These are phyloP conservation scores for Rhagium mordax DNA, from an alignment of 2,888 invertebrate species.

Conservation along the genomic window DNA sequence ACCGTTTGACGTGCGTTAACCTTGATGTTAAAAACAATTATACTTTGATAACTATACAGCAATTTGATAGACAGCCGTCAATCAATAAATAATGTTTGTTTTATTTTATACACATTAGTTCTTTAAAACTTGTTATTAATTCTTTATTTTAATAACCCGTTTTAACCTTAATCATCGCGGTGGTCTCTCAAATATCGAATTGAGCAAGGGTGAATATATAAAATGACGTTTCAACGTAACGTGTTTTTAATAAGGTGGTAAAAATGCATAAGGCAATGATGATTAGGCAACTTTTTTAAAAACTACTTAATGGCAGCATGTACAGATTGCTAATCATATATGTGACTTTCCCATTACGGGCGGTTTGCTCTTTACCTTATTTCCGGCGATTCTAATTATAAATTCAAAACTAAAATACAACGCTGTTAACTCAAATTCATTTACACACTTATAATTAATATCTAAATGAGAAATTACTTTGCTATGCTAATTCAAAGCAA, in stretches of 20 bases:
- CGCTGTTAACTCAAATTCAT: conserved; percentile 62
- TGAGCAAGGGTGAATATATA: neutral
- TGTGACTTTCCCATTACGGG: conserved; percentile 60
- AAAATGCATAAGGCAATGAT: conserved; percentile 63
- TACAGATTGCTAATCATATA: conserved; percentile 63
- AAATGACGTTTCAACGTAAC: conserved; percentile 4
- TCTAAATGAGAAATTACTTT: conserved; percentile 55
- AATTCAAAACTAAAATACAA: conserved; percentile 54
- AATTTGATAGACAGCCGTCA: conserved; percentile 26
- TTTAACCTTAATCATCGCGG: neutral
- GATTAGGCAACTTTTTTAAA: conserved; percentile 61
- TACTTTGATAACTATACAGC: conserved; percentile 16
- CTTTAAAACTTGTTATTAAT: neutral
- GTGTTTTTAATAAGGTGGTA: conserved; percentile 57
- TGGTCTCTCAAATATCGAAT: neutral
- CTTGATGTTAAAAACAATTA: conserved; percentile 35
- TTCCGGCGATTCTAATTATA: conserved; percentile 56
- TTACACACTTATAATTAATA: conserved; percentile 59
- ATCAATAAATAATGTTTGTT: conserved; percentile 22
- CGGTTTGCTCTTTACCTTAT: conserved; percentile 44
- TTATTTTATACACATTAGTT: neutral
- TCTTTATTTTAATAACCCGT: conserved; percentile 10
- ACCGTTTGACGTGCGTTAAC: conserved; percentile 14
- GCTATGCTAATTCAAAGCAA: conserved; percentile 46
- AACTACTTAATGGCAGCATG: conserved; percentile 55